A percentile compares a stretch with the other conserved stretches of the same genome.
Evolutionary conservation across 2,113 vertebrate genomes (phyloP).

Genomic region (Coptodon bakossiorum): DNA sequence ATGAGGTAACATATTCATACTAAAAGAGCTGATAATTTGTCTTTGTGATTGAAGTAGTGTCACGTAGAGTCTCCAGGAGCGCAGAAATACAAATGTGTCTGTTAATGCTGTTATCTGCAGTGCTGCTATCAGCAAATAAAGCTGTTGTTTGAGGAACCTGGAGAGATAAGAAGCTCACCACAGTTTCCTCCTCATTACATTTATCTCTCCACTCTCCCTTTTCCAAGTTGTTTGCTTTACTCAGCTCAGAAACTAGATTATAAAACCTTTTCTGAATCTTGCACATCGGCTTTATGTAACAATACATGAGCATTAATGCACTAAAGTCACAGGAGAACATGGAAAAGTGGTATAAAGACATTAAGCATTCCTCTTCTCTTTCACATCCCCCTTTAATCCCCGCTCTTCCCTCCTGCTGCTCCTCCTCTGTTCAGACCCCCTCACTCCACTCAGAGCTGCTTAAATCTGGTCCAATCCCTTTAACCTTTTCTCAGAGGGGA

Average conservation of each 20-base stretch:
- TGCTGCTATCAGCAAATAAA: not conserved
- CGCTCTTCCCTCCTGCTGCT: not conserved
- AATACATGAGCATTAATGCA: not conserved
- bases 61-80: not conserved
- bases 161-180: not conserved
- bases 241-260: not conserved
- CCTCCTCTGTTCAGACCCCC: not conserved
- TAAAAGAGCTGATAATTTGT: not conserved
- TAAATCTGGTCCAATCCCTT: not conserved
- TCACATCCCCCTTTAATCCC: not conserved
- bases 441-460: not conserved
- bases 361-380: not conserved
- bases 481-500: not conserved
- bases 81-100: not conserved
- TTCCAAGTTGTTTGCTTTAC: not conserved
- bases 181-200: not conserved
- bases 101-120: not conserved
- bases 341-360: not conserved
- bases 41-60: not conserved
- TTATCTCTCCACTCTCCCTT: not conserved
- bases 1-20: not conserved
- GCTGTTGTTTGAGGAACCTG: not conserved
- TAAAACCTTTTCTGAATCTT: not conserved
- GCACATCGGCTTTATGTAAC: not conserved
- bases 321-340: not conserved